These are phyloP conservation scores for Acanthis flammea DNA, from an alignment of 2,797 vertebrate species.

Conservation along the genomic window DNA sequence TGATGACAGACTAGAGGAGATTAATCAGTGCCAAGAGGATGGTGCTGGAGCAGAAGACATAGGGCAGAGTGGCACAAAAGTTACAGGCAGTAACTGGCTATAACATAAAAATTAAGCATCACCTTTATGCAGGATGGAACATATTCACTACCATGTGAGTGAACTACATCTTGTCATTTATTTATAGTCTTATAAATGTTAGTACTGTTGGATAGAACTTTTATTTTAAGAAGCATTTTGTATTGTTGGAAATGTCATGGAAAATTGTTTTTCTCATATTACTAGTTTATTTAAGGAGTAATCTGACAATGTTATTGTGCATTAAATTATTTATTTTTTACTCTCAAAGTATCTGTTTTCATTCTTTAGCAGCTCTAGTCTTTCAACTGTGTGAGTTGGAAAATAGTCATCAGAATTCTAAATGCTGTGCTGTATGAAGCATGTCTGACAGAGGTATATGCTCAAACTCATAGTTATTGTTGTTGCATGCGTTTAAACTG, in stretches of 20 bases:
- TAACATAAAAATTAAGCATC: neutral
- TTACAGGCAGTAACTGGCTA: neutral
- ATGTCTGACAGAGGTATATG: neutral
- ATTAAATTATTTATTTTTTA: constrained; percentile 70
- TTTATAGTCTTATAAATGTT: neutral
- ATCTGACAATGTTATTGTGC: neutral
- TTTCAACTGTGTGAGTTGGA: neutral
- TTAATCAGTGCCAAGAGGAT: neutral
- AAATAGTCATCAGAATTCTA: neutral
- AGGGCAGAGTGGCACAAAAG: rapidly evolving
- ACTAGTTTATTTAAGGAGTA: neutral
- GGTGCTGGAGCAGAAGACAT: neutral
- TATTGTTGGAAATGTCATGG: neutral
- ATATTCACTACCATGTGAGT: neutral
- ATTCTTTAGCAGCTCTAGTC: neutral
- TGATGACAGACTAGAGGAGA: neutral
- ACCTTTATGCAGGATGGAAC: neutral
- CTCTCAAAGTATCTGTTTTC: neutral
- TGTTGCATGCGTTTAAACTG: neutral
- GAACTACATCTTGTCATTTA: neutral
- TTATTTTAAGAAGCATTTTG: neutral
- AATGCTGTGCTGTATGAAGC: neutral
- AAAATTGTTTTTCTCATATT: neutral
- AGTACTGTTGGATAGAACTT: neutral
- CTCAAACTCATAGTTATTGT: neutral